phyloP scores from a whole-genome alignment of 2,888 invertebrate species.

The Conchocele bisecta region DNA sequence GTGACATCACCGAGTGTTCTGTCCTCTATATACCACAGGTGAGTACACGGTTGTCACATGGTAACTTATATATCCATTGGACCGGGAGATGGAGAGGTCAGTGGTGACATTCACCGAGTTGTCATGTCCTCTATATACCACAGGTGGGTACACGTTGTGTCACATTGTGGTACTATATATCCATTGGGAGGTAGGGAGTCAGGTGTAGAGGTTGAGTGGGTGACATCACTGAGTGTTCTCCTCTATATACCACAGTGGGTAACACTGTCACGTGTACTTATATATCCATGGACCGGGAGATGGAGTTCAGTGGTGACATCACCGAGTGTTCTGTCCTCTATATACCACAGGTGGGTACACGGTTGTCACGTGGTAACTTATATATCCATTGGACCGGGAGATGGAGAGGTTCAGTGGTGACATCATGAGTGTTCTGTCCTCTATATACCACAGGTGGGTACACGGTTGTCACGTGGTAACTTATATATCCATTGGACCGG shows the following conservation, averaged over 20 bases:
- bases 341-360: constrained; percentile 6
- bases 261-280: neutral
- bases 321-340: constrained; percentile 55
- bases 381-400: too few species aligned
- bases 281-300: constrained; percentile 88
- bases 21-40: constrained; percentile 19
- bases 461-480: neutral
- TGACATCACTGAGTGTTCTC: neutral
- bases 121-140: neutral
- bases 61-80: too few species aligned
- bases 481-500: too few species aligned
- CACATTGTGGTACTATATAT: too few species aligned
- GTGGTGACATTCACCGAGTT: constrained; percentile 60
- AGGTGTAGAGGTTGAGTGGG: neutral
- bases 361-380: neutral
- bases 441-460: neutral
- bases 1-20: constrained; percentile 71
- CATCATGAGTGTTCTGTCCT: neutral
- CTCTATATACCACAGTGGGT: neutral
- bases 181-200: too few species aligned
- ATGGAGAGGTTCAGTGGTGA: neutral
- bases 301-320: constrained; percentile 85
- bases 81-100: neutral
- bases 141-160: neutral
- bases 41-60: neutral